A percentile compares a stretch with the other conserved stretches of the same genome.
Evolutionary conservation across 2,888 invertebrate genomes (phyloP).

Genomic region (Phaonia tiefii): DNA sequence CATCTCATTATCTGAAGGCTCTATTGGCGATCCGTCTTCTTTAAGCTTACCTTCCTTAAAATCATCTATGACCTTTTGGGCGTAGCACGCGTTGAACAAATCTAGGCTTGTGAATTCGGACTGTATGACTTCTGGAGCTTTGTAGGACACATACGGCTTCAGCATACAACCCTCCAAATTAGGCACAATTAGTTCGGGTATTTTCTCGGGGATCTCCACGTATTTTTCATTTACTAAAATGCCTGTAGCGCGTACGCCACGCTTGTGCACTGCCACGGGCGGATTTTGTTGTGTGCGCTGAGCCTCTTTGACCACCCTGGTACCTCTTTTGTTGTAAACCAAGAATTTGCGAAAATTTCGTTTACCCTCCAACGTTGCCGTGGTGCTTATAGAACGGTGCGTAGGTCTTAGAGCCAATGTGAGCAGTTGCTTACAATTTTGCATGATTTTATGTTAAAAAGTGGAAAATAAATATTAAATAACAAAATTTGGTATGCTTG

Average conservation of each 20-base stretch:
- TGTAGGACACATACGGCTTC: conserved; percentile 97
- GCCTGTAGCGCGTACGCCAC: conserved; percentile 87
- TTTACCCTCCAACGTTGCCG: conserved; percentile 84
- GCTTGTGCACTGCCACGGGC: conserved; percentile 85
- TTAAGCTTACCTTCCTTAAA: conserved; percentile 87
- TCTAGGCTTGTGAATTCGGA: conserved; percentile 91
- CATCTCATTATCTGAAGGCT: conserved; percentile 88
- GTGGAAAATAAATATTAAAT: conserved; percentile 70
- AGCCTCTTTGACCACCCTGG: conserved; percentile 83
- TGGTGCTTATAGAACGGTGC: conserved; percentile 81
- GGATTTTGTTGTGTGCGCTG: conserved; percentile 81
- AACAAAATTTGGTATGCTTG: conserved; percentile 63
- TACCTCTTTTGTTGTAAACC: conserved; percentile 88
- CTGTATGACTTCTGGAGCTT: conserved; percentile 87
- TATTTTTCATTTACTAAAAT: conserved; percentile 82
- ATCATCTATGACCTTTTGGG: conserved; percentile 88
- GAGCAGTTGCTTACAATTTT: conserved; percentile 70
- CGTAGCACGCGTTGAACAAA: conserved; percentile 91
- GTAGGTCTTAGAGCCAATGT: conserved; percentile 67
- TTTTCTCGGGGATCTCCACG: conserved; percentile 89
- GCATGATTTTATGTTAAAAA: conserved; percentile 68
- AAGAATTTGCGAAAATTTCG: conserved; percentile 91
- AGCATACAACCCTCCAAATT: conserved; percentile 90
- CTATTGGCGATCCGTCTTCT: conserved; percentile 85
- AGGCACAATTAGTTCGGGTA: conserved; percentile 96